Evolutionary conservation across 2,888 invertebrate species (phyloP).

Genomic region (Tethea ocularis): DNA sequence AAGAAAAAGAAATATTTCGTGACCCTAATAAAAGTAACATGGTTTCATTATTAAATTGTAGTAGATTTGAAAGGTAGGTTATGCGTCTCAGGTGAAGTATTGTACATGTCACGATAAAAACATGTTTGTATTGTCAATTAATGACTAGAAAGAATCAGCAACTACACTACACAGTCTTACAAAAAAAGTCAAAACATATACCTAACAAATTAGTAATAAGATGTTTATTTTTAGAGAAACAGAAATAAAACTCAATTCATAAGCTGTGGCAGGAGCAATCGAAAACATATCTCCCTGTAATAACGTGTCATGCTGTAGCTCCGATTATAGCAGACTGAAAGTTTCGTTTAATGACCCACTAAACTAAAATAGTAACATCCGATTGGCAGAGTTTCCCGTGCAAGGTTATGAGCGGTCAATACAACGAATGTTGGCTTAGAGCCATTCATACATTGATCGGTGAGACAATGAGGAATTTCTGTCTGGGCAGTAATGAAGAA

Average conservation of each 20-base stretch:
- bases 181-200: neutral
- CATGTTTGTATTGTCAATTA: neutral
- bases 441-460: conserved; percentile 43
- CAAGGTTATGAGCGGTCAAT: conserved; percentile 59
- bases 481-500: conserved; percentile 19
- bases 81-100: neutral
- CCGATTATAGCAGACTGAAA: conserved; percentile 33
- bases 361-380: conserved; percentile 67
- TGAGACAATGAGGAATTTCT: conserved; percentile 21
- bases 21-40: neutral
- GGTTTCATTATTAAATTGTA: too few relatives aligned
- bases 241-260: too few relatives aligned
- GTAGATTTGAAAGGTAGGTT: too few relatives aligned
- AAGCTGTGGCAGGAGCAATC: neutral
- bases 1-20: neutral
- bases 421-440: conserved; percentile 41
- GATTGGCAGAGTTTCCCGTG: conserved; percentile 55
- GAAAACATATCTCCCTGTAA: conserved; percentile 10
- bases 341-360: conserved; percentile 70
- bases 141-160: neutral
- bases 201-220: neutral
- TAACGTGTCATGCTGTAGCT: conserved; percentile 20
- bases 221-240: too few relatives aligned
- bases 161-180: neutral
- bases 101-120: neutral